Evolutionary conservation across 2,113 vertebrate genomes (phyloP).

Genomic region (Trogon melanurus): DNA sequence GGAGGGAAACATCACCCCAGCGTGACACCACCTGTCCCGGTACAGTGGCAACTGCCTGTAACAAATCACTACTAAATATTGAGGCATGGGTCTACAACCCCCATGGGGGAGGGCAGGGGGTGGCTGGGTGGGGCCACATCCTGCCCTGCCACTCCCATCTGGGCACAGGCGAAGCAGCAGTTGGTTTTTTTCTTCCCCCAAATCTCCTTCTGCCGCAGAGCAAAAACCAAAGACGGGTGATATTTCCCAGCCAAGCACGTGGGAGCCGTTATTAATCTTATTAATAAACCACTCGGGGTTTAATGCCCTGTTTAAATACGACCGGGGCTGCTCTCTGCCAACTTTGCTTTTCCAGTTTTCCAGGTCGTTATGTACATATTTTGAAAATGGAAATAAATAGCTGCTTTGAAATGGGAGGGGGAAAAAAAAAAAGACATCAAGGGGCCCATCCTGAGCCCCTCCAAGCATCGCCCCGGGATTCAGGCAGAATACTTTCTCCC

Average conservation of each 20-base stretch:
- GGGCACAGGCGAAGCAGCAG: not conserved
- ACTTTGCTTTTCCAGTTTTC: not conserved
- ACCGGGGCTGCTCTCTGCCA: not conserved
- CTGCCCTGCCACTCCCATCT: accelerated
- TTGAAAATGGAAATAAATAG: not conserved
- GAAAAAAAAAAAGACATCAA: no score
- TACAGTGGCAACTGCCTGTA: no score
- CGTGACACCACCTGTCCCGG: accelerated
- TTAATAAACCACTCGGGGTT: not conserved
- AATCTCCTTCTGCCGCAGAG: not conserved
- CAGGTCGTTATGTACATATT: accelerated
- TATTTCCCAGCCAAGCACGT: not conserved
- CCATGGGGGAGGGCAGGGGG: accelerated
- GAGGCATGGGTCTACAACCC: accelerated
- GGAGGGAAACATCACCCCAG: not conserved
- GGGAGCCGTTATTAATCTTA: not conserved
- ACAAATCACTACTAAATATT: accelerated
- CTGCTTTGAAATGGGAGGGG: not conserved
- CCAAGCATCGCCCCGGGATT: not conserved
- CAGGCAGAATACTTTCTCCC: accelerated
- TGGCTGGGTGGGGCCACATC: not conserved
- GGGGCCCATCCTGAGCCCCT: not conserved
- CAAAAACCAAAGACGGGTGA: not conserved
- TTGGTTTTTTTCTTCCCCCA: accelerated
- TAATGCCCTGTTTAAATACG: not conserved